Percentiles rank a stretch among this genome's conserved stretches.
Evolutionary conservation across 2,797 vertebrate genomes (phyloP).

Genomic region (Squalus acanthias): DNA sequence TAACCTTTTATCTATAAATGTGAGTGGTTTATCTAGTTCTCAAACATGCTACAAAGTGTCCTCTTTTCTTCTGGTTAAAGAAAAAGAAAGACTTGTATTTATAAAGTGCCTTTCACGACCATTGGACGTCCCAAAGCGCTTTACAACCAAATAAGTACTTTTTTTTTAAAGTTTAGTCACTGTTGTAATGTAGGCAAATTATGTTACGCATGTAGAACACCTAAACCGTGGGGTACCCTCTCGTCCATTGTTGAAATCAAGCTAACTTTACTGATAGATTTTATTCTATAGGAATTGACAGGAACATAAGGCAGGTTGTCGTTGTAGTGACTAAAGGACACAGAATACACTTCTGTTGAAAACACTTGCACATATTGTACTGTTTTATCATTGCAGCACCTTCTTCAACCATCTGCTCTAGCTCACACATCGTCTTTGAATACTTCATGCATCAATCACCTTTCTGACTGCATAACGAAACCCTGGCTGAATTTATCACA

Average conservation of each 20-base stretch:
- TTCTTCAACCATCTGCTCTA: background rate
- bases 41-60: background rate
- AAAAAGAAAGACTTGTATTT: too few relatives aligned
- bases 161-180: too few relatives aligned
- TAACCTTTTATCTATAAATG: background rate
- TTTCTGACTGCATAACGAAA: background rate
- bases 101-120: too few relatives aligned
- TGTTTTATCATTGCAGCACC: conserved; percentile 11
- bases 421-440: background rate
- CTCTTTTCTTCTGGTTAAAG: background rate
- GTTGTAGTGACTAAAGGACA: background rate
- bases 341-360: background rate
- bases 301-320: background rate
- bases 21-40: background rate
- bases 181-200: background rate
- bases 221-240: background rate
- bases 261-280: background rate
- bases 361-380: background rate
- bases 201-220: background rate
- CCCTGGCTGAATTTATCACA: background rate
- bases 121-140: too few relatives aligned
- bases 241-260: background rate
- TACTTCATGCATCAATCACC: background rate
- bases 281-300: background rate
- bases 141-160: too few relatives aligned